phyloP scores from a whole-genome alignment of 2,888 invertebrate genomes.

The Pandemis cinnamomeana region DNA sequence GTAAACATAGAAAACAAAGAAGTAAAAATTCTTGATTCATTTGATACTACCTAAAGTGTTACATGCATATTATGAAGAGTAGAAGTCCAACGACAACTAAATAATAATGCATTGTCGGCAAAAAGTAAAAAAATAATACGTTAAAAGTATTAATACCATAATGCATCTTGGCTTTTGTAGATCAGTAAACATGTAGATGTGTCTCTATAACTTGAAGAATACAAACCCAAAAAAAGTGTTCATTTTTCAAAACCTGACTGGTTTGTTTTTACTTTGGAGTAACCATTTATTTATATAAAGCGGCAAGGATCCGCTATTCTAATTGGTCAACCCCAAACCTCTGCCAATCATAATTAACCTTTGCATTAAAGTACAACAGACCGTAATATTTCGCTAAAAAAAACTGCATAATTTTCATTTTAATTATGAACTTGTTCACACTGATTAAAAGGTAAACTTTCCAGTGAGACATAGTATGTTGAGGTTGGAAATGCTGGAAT shows the following conservation, averaged over 20 bases:
- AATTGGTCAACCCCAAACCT: neutral
- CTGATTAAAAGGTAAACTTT: constrained; percentile 4
- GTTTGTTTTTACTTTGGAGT: neutral
- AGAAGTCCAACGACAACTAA: no score
- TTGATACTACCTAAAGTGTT: no score
- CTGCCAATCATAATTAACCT: neutral
- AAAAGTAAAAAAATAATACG: neutral
- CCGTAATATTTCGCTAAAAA: neutral
- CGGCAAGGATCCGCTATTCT: neutral
- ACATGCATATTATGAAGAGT: no score
- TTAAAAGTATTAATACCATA: neutral
- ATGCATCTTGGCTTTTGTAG: neutral
- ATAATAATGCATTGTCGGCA: neutral
- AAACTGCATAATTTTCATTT: neutral
- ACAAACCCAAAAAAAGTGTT: neutral
- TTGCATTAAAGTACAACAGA: neutral
- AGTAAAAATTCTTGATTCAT: no score
- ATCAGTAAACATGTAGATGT: neutral
- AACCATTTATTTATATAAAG: neutral
- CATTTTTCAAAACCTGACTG: neutral
- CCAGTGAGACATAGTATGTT: neutral
- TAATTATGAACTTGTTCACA: neutral
- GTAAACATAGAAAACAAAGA: no score
- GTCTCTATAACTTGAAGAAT: neutral
- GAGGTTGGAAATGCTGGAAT: constrained; percentile 9